These are phyloP conservation scores for Emydura subglobosa DNA, from an alignment of 2,113 vertebrate genomes.

Conservation along the genomic window DNA sequence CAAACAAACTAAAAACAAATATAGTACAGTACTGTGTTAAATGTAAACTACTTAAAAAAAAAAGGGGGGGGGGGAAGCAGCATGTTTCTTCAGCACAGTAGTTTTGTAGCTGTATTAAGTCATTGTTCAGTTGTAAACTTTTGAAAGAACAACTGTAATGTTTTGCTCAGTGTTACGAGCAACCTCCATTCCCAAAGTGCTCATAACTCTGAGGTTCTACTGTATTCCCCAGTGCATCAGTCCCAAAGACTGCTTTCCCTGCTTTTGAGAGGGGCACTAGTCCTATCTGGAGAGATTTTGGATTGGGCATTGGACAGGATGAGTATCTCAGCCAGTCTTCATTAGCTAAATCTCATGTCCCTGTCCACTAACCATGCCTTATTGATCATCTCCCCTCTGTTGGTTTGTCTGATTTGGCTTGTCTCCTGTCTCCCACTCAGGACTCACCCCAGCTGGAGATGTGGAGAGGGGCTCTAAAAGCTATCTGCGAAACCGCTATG, in stretches of 20 bases:
- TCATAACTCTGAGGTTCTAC: no score
- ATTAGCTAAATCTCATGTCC: background rate
- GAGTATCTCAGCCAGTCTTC: background rate
- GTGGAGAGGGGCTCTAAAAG: constrained; percentile 92
- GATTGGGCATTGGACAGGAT: background rate
- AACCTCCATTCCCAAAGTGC: no score
- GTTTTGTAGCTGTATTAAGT: no score
- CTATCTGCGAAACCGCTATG: constrained; percentile 84
- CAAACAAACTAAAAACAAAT: no score
- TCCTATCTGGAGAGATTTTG: background rate
- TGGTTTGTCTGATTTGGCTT: background rate
- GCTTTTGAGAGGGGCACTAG: no score
- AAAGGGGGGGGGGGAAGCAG: no score
- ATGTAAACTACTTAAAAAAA: no score
- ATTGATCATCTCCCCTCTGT: background rate
- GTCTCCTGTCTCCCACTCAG: constrained; percentile 72
- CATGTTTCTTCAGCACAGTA: no score
- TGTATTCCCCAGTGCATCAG: background rate
- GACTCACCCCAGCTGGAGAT: constrained; percentile 87
- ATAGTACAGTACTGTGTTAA: no score
- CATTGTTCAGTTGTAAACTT: no score
- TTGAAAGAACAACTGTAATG: no score
- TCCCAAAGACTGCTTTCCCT: background rate
- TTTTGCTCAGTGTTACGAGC: no score
- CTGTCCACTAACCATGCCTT: background rate